These are phyloP conservation scores for Papio anubis DNA, from an alignment of 2,113 vertebrate species.

Conservation along the genomic window DNA sequence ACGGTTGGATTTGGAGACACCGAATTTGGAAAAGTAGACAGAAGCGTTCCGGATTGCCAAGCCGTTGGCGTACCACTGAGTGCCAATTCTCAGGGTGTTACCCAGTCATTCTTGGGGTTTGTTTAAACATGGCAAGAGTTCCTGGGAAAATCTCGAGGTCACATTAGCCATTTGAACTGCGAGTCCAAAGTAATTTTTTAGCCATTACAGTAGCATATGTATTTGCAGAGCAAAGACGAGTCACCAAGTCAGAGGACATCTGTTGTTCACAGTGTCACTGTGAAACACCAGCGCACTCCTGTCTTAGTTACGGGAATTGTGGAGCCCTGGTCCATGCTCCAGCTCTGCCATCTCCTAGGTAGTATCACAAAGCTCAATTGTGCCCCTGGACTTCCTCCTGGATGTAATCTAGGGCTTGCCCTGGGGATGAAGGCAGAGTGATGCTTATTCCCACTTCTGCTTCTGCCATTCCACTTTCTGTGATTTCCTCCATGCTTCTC, in stretches of 20 bases:
- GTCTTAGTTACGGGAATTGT: not conserved
- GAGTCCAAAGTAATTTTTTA: constrained; percentile 22
- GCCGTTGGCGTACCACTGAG: not conserved
- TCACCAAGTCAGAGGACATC: not conserved
- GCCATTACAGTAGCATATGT: not conserved
- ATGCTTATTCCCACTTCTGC: not conserved
- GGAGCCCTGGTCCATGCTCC: not conserved
- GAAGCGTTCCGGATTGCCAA: not conserved
- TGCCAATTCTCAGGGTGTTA: constrained; percentile 37
- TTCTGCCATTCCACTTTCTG: not conserved
- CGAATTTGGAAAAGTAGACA: not conserved
- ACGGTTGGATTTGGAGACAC: not conserved
- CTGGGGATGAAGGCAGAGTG: not conserved
- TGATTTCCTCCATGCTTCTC: not conserved
- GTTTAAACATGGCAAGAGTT: constrained; percentile 19
- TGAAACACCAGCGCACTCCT: rapidly evolving
- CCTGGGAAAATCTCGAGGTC: constrained; percentile 15
- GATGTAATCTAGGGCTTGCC: not conserved
- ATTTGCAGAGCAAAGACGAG: not conserved
- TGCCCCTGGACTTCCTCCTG: not conserved
- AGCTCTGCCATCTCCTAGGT: not conserved
- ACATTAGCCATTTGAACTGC: not conserved
- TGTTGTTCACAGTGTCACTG: not conserved
- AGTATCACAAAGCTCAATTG: not conserved
- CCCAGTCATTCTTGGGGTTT: constrained; percentile 27